Evolutionary conservation across 1,140 invertebrate species (phyloP), one percentile per base, ranked within the genome.

Genomic region (Dysdera silvatica): DNA sequence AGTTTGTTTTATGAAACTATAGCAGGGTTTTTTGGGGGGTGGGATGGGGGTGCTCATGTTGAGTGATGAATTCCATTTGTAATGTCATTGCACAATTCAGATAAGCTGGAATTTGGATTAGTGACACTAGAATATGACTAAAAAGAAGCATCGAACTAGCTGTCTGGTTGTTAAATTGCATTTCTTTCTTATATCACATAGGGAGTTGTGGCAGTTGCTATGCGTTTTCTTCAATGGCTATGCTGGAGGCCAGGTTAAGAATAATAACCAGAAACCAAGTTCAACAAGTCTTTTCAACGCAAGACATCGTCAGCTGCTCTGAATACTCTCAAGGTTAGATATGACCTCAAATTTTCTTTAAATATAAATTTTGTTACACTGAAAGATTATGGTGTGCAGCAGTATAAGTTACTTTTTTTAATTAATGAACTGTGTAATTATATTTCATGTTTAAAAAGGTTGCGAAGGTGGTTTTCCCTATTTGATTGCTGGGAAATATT

Each of bases 381-480:
- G 37, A 40, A 16, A 40, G 37, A 20, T 40, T 20, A 16, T 40
- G 16, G 14, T 40, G 16, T 40, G 37, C 16, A 40, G 16, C 16
- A 16, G 16, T 40, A 40, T 20, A 16, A 40, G 37, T 16, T 20
- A 16, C 20, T 40, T 20, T 16, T 40, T 16, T 20, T 40, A 40
- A 16, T 40, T 40, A 16, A 40, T 40, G 37, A 16, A 20, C 20
- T 40, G 16, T 16, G 20, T 16, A 40, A 40, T 40, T 16, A 20
- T 16, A 40, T 40, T 16, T 16, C 16, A 40, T 0, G 14, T 40
- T 14, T 55, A 31, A 52, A 3, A 47, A 71, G 74, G 80, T 6
- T 82, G 81, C 70, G 73, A 72, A 4, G 81, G 81, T 20, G 81
- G 81, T 2, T 82, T 81, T 65, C 75, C 79, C 2, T 82, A 81